Conservation (phyloP, 1,140 invertebrate species). For the Drosophila tropicalis region DNA sequence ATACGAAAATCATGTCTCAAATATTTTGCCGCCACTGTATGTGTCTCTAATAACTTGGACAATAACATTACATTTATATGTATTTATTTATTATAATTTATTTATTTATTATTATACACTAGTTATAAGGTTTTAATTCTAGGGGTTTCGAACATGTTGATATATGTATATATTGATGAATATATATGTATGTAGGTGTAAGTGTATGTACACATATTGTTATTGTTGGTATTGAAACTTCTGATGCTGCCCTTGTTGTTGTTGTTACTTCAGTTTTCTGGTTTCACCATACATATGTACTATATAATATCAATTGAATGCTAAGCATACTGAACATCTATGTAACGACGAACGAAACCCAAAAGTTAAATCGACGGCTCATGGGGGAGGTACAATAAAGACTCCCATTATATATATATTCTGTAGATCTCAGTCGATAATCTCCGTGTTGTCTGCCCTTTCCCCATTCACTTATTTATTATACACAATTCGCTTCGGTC, state of each 20-base stretch:
- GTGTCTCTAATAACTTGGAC: no score
- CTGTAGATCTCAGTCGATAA: slow-evolving; percentile 2
- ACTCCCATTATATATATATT: slow-evolving; percentile 1
- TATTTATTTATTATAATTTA: slow-evolving; percentile 5
- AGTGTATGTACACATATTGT: slow-evolving; percentile 7
- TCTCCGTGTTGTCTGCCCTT: slow-evolving; percentile 8
- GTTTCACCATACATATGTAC: slow-evolving; percentile 5
- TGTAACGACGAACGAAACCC: slow-evolving; percentile 12
- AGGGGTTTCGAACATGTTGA: slow-evolving; percentile 3
- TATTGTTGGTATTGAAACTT: slow-evolving; percentile 12
- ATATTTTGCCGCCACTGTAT: no score
- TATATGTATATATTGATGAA: neutral
- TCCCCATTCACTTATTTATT: slow-evolving; percentile 5
- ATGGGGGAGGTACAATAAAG: neutral
- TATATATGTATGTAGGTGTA: slow-evolving; percentile 5
- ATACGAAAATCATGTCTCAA: no score
- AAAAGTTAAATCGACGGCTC: slow-evolving; percentile 8
- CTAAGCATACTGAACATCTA: slow-evolving; percentile 11
- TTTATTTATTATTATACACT: slow-evolving; percentile 9
- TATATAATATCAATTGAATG: slow-evolving; percentile 14
- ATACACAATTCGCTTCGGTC: slow-evolving; percentile 6
- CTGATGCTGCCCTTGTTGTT: neutral
- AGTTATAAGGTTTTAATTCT: slow-evolving; percentile 10
- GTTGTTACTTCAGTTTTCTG: neutral
- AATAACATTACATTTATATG: no score